Base-by-base conservation (phyloP, 2,113 vertebrate species). In the Regulus satrapa region DNA sequence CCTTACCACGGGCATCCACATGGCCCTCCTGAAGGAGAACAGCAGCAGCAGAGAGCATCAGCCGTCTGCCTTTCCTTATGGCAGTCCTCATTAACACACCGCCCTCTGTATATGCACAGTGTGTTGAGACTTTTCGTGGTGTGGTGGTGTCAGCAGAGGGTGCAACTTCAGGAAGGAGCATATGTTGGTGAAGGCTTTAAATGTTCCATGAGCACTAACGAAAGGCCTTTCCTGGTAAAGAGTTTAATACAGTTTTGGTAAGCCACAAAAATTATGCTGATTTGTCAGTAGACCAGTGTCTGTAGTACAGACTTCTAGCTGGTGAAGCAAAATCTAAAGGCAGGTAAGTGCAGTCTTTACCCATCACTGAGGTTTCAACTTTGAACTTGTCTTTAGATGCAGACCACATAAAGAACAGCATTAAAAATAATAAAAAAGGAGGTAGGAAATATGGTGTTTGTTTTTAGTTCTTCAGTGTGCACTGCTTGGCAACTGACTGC, bases 101-200 rank as follows among this genome's bases (percentile, higher is more conserved):
- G 3, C 18, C 38, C 59, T 4, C 3, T n/a, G 14, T 17, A 0
- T 9, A 1, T 15, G 10, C 45, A 12, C 24, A 5, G 24, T 21
- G 14, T 38, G 18, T 16, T 45, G 46, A 74, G 43, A 19, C 64
- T 81, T 76, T 23, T 13, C 55, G 18, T 79, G 36, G n/a, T 51
- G 58, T 56, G 41, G 4, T 69, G 14, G 18, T 38, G 43, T 82
- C 62, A 92, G 58, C 69, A 85, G 90, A 89, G 32, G 18, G 31
- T 40, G 10, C 48, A 56, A 0, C 74, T 89, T 75, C 7, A 59
- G 61, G 6, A 67, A 36, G 14, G 40, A 89, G 8, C 32, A 5
- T 46, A 12, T 9, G 5, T 40, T 45, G n/a, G 45, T 63, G 49
- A 91, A 89, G 92, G 40, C 55, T 89, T 74, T 82, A 17, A 63